These are phyloP conservation scores for Motacilla alba DNA, from an alignment of 2,113 vertebrate genomes.

Conservation along the genomic window DNA sequence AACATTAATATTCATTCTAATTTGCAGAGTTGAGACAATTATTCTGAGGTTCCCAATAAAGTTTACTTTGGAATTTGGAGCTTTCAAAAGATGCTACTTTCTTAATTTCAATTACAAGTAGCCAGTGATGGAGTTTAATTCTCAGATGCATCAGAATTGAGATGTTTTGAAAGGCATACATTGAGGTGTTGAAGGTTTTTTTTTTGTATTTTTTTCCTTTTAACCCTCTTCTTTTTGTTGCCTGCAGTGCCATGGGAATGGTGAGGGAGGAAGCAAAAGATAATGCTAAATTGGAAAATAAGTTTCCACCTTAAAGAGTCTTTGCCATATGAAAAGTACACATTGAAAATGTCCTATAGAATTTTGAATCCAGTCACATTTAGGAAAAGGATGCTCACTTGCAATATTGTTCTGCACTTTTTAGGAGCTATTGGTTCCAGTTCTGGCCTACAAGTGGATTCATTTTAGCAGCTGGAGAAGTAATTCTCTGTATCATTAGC, in stretches of 20 bases:
- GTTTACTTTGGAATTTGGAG: not conserved
- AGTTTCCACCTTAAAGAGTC: not conserved
- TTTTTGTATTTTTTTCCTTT: not conserved
- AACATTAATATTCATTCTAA: slow-evolving; percentile 23
- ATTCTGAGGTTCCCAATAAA: not conserved
- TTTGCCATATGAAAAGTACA: not conserved
- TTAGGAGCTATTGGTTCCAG: not conserved
- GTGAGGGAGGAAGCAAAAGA: not conserved
- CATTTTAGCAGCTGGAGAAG: not conserved
- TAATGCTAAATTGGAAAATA: not conserved
- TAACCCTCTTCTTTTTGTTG: not conserved
- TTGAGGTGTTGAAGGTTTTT: not conserved
- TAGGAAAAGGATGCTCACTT: not conserved
- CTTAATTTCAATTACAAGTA: not conserved
- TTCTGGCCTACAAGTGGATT: not conserved
- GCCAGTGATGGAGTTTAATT: not conserved
- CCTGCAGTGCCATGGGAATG: not conserved
- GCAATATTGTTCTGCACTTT: not conserved
- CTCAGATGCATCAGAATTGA: not conserved
- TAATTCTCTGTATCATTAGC: not conserved
- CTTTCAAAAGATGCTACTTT: not conserved
- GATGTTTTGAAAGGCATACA: not conserved
- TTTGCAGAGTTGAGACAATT: slow-evolving; percentile 3
- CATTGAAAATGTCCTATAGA: not conserved
- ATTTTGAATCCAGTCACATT: not conserved